Base-by-base conservation (phyloP, 2,888 invertebrate species). In the Siphlonurus alternatus region DNA sequence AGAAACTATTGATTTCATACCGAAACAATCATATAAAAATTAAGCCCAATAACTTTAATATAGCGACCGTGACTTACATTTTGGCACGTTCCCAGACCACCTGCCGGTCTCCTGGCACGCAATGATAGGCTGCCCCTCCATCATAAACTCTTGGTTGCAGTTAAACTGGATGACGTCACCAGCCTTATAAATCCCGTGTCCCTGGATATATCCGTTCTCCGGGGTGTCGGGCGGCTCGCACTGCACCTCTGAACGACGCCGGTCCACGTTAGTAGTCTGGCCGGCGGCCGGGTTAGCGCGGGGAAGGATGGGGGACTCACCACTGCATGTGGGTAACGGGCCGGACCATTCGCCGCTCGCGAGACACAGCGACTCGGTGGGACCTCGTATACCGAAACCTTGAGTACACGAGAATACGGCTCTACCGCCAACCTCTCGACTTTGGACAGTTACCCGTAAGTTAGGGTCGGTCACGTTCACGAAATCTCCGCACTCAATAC, bases 111-210 rank as follows among this genome's bases (percentile, higher is more conserved):
- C 89, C 77, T 91, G 90, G 75, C 93, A 93, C 23, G 91, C 89
- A 62, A 91, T 84, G 69, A 92, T 90, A n/a, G 91, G 89, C 70
- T 89, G 83, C 1, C 93, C 93, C 74, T 91, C 90, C 81, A 93
- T 85, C 82, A 93, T 90, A 75, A 85, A 91, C 70, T 90, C 90
- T 7, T 88, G 85, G 76, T 89, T 87, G 75, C 93, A 93, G 73
- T 88, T 89, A 78, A 91, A 89, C 74, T 91, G 89, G 24, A 92
- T 85, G 63, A 90, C 85, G 75, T 92, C 90, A 0, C 92, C 91
- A 15, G 89, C 89, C 68, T 88, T 83, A 77, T 87, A 90, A 7
- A 87, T 88, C 0, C 86, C 85, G 23, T 82, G 83, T 18, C 89
- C 89, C 71, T 88, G 85, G 66, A 89, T 84, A 76, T 87, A 88